Evolutionary conservation across 2,888 invertebrate species (phyloP), one percentile per base, ranked within the genome.

Genomic region (Acronicta leporina): DNA sequence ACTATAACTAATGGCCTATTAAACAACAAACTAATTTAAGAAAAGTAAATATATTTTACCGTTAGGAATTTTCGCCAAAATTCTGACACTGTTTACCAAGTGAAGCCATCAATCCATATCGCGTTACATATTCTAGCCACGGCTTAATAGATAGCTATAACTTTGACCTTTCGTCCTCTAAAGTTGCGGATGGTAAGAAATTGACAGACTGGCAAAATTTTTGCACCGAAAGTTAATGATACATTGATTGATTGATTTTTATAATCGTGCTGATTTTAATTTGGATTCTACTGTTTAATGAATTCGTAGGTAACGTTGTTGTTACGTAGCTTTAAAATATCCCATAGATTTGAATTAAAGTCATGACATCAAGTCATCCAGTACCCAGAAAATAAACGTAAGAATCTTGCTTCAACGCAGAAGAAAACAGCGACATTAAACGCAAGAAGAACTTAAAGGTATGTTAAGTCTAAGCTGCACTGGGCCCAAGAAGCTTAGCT

Each of bases 31-130:
- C 51, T 63, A 67, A 72, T 11, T 75, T 67, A 74, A 20, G 53
- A 63, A 63, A 64, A 55, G 47, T 62, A 69, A 69, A 74, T 69
- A 52, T 54, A 62, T 27, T 55, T 55, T 59, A 56, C 27, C 52
- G 51, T 48, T 48, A 40, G n/a, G 13, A 35, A 35, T 63, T 70
- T 63, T 45, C 71, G 48, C 61, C 60, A 62, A 73, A 58, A 63
- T 49, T 46, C 41, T 73, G 77, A 53, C 61, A 59, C 33, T 77
- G 63, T 75, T 79, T 66, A 73, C 77, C 49, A 46, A 49, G 54
- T 66, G 53, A 56, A 58, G 61, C 45, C 77, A 75, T 75, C 63
- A 73, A 79, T 75, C 75, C 73, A 62, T 79, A 79, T 75, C 65
- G 30, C 35, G 51, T 76, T 73, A 65, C 78, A 44, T 54, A 64